Evolutionary conservation across 2,797 vertebrate species (phyloP).

Genomic region (Percopsis omiscomaycus): DNA sequence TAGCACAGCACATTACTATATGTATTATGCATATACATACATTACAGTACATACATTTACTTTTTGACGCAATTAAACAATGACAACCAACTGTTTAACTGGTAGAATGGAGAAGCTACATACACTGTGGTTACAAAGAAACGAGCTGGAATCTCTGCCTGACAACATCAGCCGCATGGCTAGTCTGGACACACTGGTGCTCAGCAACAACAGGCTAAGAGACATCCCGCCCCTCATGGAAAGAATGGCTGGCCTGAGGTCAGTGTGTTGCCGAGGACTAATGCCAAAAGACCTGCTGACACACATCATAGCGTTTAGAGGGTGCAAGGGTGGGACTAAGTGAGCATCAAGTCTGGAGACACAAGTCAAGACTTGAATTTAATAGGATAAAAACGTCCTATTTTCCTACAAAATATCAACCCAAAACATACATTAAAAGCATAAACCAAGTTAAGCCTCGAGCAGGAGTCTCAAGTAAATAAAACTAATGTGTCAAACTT

Average conservation of each 20-base stretch:
- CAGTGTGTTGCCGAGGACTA: constrained; percentile 1
- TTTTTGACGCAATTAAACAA: too few species aligned
- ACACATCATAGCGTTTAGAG: not conserved
- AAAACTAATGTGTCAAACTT: too few species aligned
- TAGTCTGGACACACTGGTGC: constrained; percentile 88
- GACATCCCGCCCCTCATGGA: constrained; percentile 90
- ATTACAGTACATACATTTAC: not conserved
- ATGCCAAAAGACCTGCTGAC: not conserved
- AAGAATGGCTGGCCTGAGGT: constrained; percentile 87
- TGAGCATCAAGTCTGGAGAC: too few species aligned
- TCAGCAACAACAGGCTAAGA: constrained; percentile 86
- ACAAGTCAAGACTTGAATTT: too few species aligned
- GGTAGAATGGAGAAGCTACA: constrained; percentile 89
- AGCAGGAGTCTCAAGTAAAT: too few species aligned
- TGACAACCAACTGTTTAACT: too few species aligned
- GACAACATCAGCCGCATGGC: constrained; percentile 83
- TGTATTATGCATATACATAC: not conserved
- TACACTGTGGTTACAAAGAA: constrained; percentile 93
- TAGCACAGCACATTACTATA: not conserved
- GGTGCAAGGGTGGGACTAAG: not conserved
- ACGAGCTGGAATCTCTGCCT: constrained; percentile 85
- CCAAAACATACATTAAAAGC: too few species aligned
- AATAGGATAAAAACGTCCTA: too few species aligned
- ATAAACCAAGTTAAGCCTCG: too few species aligned
- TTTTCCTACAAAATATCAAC: too few species aligned